Evolutionary conservation across 92 coral and sea anemone genomes (phyloP).

Genomic region (Plumapathes pennacea): DNA sequence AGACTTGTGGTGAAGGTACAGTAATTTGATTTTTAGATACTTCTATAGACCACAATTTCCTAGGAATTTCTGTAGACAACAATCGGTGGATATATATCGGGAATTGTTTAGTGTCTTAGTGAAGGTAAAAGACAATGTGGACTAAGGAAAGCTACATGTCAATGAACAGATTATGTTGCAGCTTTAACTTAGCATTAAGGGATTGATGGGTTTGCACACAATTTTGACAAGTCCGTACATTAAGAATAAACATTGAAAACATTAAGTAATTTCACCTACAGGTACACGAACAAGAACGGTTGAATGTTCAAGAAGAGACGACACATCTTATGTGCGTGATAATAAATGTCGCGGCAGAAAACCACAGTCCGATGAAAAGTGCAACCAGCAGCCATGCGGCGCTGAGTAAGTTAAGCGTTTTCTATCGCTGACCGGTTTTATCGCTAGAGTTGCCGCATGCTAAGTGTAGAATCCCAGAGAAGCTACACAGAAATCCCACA

Average conservation of each 20-base stretch:
- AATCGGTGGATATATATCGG: no score
- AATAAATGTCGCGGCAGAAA: neutral
- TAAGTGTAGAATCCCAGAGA: neutral
- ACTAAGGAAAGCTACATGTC: no score
- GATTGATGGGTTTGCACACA: no score
- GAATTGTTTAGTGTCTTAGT: no score
- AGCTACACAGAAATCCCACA: no score
- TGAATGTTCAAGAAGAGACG: constrained; percentile 51
- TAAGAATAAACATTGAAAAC: neutral
- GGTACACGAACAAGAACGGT: constrained; percentile 46
- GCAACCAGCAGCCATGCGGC: constrained; percentile 20
- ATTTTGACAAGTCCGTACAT: no score
- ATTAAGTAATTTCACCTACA: neutral
- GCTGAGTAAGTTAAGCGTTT: constrained; percentile 18
- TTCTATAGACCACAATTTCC: neutral
- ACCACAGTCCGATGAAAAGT: constrained; percentile 11
- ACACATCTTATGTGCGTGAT: constrained; percentile 33
- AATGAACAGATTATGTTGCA: no score
- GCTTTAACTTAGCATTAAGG: no score
- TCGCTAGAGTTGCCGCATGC: neutral
- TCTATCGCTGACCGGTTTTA: neutral
- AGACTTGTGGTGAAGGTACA: constrained; percentile 69
- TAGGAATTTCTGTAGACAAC: no score
- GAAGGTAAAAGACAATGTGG: no score
- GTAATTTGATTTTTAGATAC: neutral